Base-by-base conservation (phyloP, 2,888 invertebrate genomes). In the Pediacus dermestoides region DNA sequence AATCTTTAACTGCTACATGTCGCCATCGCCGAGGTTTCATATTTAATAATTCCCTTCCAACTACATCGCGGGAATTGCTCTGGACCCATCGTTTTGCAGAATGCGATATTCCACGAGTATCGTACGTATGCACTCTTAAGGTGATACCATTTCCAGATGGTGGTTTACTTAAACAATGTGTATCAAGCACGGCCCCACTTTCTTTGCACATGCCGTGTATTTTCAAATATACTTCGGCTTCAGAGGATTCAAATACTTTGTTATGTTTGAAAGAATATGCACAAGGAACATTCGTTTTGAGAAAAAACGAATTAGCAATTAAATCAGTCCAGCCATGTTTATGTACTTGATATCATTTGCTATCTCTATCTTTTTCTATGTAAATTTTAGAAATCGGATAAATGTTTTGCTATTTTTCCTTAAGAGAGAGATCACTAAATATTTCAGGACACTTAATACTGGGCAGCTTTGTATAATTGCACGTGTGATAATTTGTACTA, bases 241-340 rank as follows among this genome's bases (percentile, higher is more conserved):
- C 21, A 18, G 21, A n/a, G n/a, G 21, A 18, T 18, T 18, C 21
- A n/a, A 7, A 18, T 7, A 18, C 21, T 18, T 18, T 18, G 21
- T 18, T 18, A n/a, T 18, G n/a, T 18, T 18, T 18, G 21, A 18
- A 18, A 6, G 21, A 18, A 18, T 7, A 18, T 18, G 21, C 21
- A 18, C 21, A 18, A 18, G 21, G n/a, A 18, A 18, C 21, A n/a
- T n/a, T n/a, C n/a, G n/a, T n/a, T 18, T 18, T 18, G 6, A 7
- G n/a, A 18, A 18, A 18, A 18, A 18, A 18, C n/a, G n/a, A 6
- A 7, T n/a, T 6, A 18, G 21, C 21, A 18, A 18, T 18, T n/a
- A 18, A 18, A 18, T 18, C 21, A 7, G 21, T 18, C 21, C 21
- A 18, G 21, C 21, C 21, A 18, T 18, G n/a, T 18, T 18, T 18